These are phyloP conservation scores for Ceryle rudis DNA, from an alignment of 2,797 vertebrate genomes.

Conservation along the genomic window DNA sequence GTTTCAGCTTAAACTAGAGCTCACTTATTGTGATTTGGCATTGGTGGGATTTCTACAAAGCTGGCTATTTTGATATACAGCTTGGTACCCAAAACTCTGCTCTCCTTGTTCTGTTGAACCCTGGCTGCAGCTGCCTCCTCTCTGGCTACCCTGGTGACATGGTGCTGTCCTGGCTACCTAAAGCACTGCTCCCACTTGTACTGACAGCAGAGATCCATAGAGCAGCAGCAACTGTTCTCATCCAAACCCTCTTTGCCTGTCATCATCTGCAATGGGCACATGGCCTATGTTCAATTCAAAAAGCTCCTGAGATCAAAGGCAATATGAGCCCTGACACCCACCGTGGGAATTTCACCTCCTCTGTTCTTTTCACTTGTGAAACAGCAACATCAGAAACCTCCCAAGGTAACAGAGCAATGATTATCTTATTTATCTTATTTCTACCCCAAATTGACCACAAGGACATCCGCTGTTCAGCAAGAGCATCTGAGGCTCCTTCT, in stretches of 20 bases:
- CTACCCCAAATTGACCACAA: neutral
- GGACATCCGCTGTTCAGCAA: neutral
- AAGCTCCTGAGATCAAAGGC: fast-evolving
- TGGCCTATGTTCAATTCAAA: neutral
- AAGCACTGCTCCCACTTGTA: neutral
- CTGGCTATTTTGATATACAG: neutral
- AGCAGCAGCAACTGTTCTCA: neutral
- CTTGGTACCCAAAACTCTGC: neutral
- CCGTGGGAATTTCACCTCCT: neutral
- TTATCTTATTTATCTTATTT: neutral
- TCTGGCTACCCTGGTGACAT: neutral
- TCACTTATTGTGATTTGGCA: neutral
- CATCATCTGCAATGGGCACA: fast-evolving
- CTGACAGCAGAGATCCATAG: neutral
- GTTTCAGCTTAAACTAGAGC: neutral
- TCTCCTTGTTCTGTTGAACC: neutral
- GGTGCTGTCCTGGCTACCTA: neutral
- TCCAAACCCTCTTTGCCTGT: neutral
- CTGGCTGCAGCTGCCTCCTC: neutral
- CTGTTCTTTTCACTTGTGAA: neutral
- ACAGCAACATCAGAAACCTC: neutral
- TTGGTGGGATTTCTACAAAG: neutral
- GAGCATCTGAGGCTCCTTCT: neutral
- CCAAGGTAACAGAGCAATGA: neutral
- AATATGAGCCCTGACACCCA: neutral